phyloP scores from a whole-genome alignment of 2,797 vertebrate species.

The Neosilurus hyrtlii region DNA sequence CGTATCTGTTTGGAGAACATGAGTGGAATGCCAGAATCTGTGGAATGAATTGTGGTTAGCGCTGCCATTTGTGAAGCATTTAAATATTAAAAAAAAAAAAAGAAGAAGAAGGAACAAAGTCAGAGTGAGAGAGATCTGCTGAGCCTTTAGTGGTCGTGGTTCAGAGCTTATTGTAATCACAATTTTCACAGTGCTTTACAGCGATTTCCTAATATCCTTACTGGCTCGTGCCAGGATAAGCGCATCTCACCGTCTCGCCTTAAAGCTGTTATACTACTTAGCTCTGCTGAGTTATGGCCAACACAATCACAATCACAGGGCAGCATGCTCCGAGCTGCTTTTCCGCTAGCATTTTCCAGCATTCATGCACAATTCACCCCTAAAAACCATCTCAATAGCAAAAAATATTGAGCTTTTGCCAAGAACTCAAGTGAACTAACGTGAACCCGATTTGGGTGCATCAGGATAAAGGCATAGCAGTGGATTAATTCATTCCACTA shows the following conservation, averaged over 20 bases:
- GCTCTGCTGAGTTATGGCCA: constrained; percentile 68
- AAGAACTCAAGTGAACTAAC: constrained; percentile 28
- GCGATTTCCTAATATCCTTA: constrained; percentile 81
- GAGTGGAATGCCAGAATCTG: constrained; percentile 45
- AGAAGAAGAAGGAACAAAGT: constrained; percentile 27
- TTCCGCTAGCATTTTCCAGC: constrained; percentile 57
- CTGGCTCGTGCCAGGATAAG: constrained; percentile 75
- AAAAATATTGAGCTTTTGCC: constrained; percentile 45
- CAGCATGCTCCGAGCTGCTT: constrained; percentile 73
- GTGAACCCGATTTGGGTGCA: constrained; percentile 4
- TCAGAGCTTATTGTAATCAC: constrained; percentile 76
- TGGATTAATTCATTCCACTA: constrained; percentile 24
- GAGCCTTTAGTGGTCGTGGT: constrained; percentile 67
- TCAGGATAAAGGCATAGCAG: constrained; percentile 13
- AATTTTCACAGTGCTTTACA: constrained; percentile 78
- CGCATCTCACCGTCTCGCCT: constrained; percentile 74
- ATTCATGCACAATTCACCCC: constrained; percentile 51
- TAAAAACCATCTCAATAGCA: constrained; percentile 48
- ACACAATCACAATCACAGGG: constrained; percentile 66
- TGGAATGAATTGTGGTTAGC: constrained; percentile 39
- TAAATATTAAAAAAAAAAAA: constrained; percentile 44
- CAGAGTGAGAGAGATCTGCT: constrained; percentile 46
- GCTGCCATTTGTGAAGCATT: constrained; percentile 39
- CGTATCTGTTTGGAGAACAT: constrained; percentile 46
- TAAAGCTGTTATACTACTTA: constrained; percentile 74